Base-by-base conservation (phyloP, 2,113 vertebrate genomes). In the Gobio gobio region DNA sequence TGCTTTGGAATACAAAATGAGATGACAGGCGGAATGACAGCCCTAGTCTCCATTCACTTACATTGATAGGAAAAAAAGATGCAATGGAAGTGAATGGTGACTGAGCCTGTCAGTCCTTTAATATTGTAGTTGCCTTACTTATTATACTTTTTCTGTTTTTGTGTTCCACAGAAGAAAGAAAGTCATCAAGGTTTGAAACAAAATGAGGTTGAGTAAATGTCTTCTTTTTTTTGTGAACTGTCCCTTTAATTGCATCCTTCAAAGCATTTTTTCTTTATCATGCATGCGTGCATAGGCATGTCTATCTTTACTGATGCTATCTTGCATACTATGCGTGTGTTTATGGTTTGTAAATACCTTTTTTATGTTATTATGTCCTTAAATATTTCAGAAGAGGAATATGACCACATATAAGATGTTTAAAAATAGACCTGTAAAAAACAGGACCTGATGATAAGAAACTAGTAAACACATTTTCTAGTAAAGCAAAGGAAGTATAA, bases 401-500 rank as follows among this genome's bases (percentile, higher is more conserved):
- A 12, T 3, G 2, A 59, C 40, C 33, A 8, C 20, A 4, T 59
- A 6, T 43, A 24, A 22, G 0, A 14, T 10, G 7, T 59, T 43
- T 78, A 78, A 24, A 61, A 61, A 61, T 9, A n/a, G 22, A 22
- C 6, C 13, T 73, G 2, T 24, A 43, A 12, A 73, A 59, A 59
- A 24, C 2, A 24, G 3, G 4, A 40, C 0, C 40, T 63, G 40
- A 63, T 80, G 16, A 63, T 18, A 26, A 3, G 40, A 18, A n/a
- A n/a, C n/a, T n/a, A n/a, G n/a, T 29, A 79, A 66, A 63, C 49
- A 22, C 16, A n/a, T n/a, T n/a, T n/a, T n/a, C n/a, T 51, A 5
- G 73, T 78, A 24, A 51, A 61, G 29, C 36, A 51, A 45, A 78
- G 86, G 83, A 87, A 87, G 80, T 77, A 29, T 80, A 81, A 43